These are phyloP conservation scores for Chloropsis cyanopogon DNA, from an alignment of 2,113 vertebrate genomes.

Conservation along the genomic window DNA sequence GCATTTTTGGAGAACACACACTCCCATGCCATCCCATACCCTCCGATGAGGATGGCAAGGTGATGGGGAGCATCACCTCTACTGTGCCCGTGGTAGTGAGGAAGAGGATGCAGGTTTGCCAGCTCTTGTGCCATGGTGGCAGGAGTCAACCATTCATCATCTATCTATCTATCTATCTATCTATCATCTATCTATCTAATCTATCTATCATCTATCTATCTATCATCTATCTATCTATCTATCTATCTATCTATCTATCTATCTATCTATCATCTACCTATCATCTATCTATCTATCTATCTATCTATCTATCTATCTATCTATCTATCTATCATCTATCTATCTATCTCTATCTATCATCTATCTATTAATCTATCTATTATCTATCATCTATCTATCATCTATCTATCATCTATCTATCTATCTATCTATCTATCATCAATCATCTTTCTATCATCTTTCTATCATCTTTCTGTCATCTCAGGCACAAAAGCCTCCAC, in stretches of 20 bases:
- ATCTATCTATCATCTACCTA: background rate
- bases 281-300: no score
- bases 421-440: background rate
- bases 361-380: background rate
- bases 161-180: background rate
- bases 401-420: background rate
- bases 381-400: background rate
- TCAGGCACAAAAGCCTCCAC: background rate
- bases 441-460: background rate
- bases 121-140: background rate
- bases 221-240: background rate
- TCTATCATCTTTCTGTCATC: background rate
- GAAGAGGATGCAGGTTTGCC: background rate
- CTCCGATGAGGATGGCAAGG: fast-evolving
- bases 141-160: background rate
- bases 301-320: no score
- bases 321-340: background rate
- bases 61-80: fast-evolving
- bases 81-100: background rate
- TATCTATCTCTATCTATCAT: background rate
- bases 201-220: background rate
- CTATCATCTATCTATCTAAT: background rate
- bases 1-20: background rate
- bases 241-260: background rate
- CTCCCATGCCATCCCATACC: fast-evolving